phyloP scores from a whole-genome alignment of 2,888 invertebrate species.

The Leptinotarsa peninsularis region DNA sequence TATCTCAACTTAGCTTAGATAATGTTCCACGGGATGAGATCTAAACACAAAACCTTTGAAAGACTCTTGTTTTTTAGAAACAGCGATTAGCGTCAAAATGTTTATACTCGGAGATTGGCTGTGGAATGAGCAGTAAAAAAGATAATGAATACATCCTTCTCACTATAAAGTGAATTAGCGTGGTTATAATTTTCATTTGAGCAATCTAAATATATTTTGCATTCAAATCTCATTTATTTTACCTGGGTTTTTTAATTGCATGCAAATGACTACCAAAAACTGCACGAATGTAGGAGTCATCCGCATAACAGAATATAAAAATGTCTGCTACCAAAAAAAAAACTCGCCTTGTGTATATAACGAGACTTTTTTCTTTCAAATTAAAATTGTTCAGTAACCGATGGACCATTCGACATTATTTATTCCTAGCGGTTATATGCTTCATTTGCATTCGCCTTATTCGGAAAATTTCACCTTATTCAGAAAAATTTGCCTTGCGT shows the following conservation, averaged over 20 bases:
- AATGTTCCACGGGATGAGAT: no score
- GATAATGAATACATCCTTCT: no score
- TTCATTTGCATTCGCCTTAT: constrained; percentile 23
- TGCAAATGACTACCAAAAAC: constrained; percentile 22
- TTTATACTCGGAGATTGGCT: no score
- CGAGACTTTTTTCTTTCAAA: constrained; percentile 9
- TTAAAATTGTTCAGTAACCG: constrained; percentile 23
- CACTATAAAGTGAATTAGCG: no score
- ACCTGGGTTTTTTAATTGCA: constrained; percentile 19
- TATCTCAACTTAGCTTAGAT: no score
- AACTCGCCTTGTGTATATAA: constrained; percentile 14
- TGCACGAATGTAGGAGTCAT: constrained; percentile 7
- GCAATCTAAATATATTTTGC: not conserved
- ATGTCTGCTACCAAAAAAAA: constrained; percentile 3
- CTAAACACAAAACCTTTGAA: no score
- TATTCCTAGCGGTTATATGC: constrained; percentile 8
- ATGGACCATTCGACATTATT: constrained; percentile 3
- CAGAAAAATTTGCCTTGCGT: not conserved
- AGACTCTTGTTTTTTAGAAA: no score
- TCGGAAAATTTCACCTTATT: not conserved
- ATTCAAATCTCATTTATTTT: constrained; percentile 3
- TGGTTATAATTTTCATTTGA: no score
- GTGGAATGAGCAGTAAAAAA: no score
- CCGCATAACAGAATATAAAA: constrained; percentile 1
- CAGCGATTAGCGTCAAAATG: no score